Conservation (phyloP, 2,888 invertebrate species). For the Tyria jacobaeae region DNA sequence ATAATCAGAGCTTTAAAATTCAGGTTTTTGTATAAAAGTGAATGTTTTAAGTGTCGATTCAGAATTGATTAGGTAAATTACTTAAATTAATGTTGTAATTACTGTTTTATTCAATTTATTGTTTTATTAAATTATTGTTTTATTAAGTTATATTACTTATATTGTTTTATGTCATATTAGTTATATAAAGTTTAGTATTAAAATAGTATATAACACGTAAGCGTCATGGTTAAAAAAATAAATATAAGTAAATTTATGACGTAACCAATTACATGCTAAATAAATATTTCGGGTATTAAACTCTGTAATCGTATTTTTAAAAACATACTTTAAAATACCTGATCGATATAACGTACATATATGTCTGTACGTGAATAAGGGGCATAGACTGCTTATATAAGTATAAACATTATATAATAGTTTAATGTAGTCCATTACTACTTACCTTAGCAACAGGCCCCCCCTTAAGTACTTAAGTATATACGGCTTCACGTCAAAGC, state of each 20-base stretch:
- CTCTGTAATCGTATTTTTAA: not conserved
- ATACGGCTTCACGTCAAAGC: no score
- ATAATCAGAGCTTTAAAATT: conserved; percentile 30
- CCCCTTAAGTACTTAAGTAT: no score
- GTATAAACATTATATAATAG: not conserved
- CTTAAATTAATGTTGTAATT: conserved; percentile 7
- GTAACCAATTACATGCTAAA: not conserved
- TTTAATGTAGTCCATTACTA: not conserved
- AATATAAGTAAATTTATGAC: no score
- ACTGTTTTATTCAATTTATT: no score
- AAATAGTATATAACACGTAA: no score
- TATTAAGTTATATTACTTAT: no score
- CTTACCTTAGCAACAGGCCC: no score
- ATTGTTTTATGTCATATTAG: no score
- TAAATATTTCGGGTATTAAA: no score
- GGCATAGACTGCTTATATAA: not conserved
- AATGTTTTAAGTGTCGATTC: conserved; percentile 11
- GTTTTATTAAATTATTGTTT: no score
- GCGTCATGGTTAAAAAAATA: no score
- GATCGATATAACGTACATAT: not conserved
- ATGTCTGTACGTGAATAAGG: not conserved
- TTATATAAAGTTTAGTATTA: no score
- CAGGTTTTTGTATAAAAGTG: conserved; percentile 31
- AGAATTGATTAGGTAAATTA: conserved; percentile 5
- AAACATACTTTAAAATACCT: not conserved